These are phyloP conservation scores for Threskiornis aethiopicus DNA, from an alignment of 2,797 vertebrate species.

Conservation along the genomic window DNA sequence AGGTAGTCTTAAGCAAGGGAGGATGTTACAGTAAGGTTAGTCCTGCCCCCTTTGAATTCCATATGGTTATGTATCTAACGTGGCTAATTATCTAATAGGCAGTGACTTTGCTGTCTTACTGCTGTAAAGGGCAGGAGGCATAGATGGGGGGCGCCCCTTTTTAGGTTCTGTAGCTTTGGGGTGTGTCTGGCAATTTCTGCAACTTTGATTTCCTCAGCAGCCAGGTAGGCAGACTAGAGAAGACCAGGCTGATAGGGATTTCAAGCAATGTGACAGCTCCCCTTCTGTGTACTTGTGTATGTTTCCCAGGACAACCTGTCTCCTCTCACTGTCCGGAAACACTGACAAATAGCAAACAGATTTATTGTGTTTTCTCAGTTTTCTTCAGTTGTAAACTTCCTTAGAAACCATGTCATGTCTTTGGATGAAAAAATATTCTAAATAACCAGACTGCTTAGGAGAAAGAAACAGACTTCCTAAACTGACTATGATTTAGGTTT, in stretches of 20 bases:
- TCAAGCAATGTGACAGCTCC: background rate
- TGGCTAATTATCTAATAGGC: background rate
- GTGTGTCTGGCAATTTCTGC: background rate
- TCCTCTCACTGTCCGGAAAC: background rate
- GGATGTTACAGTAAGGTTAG: background rate
- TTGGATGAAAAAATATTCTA: constrained; percentile 34
- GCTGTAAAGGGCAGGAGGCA: background rate
- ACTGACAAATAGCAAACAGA: background rate
- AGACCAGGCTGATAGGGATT: background rate
- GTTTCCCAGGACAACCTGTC: background rate
- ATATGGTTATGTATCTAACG: rapidly evolving
- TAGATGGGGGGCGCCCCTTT: background rate
- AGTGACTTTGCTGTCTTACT: background rate
- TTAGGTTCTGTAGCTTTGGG: background rate
- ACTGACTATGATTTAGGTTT: constrained; percentile 18
- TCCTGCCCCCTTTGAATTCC: background rate
- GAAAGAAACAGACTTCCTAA: constrained; percentile 22
- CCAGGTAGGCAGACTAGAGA: background rate
- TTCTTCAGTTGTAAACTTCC: constrained; percentile 15
- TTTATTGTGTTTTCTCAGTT: constrained; percentile 26
- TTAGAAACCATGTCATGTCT: constrained; percentile 33
- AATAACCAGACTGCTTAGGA: constrained; percentile 36
- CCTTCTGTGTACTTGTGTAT: background rate
- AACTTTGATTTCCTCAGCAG: background rate
- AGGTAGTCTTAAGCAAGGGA: background rate